Conservation (phyloP, 2,113 vertebrate genomes). For the Entelurus aequoreus region DNA sequence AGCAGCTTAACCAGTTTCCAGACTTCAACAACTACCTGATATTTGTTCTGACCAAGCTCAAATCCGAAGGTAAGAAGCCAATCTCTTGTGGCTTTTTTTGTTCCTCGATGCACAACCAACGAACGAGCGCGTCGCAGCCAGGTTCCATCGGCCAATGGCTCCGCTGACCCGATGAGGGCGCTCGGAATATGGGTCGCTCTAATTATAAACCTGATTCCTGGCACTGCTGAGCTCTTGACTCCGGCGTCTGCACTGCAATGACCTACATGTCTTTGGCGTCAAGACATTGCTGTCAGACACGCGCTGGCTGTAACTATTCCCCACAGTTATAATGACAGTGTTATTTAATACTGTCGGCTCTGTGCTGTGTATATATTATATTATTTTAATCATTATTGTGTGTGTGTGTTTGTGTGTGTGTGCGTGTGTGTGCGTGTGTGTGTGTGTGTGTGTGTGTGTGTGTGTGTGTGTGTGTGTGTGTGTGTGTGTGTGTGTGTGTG, state of each 20-base stretch:
- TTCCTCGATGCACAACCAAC: conserved; percentile 3
- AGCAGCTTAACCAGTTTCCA: conserved; percentile 97
- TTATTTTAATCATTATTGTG: too few species aligned
- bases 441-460: too few species aligned
- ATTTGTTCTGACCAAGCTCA: conserved; percentile 95
- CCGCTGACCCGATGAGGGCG: conserved; percentile 45
- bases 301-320: too few species aligned
- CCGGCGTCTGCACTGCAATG: conserved; percentile 37
- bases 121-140: conserved; percentile 18
- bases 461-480: too few species aligned
- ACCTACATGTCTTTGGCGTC: conserved; percentile 44
- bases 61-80: conserved; percentile 89
- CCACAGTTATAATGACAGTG: too few species aligned
- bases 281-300: conserved; percentile 28
- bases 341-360: too few species aligned
- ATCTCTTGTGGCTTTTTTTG: background rate
- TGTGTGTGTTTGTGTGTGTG: too few species aligned
- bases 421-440: too few species aligned
- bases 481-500: too few species aligned
- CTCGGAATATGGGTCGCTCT: conserved; percentile 67
- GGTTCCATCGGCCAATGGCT: conserved; percentile 28
- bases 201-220: conserved; percentile 68
- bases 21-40: conserved; percentile 99
- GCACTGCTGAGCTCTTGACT: conserved; percentile 41
- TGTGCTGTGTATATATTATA: too few species aligned